phyloP scores from a whole-genome alignment of 2,797 vertebrate species.

The Novumbra hubbsi region DNA sequence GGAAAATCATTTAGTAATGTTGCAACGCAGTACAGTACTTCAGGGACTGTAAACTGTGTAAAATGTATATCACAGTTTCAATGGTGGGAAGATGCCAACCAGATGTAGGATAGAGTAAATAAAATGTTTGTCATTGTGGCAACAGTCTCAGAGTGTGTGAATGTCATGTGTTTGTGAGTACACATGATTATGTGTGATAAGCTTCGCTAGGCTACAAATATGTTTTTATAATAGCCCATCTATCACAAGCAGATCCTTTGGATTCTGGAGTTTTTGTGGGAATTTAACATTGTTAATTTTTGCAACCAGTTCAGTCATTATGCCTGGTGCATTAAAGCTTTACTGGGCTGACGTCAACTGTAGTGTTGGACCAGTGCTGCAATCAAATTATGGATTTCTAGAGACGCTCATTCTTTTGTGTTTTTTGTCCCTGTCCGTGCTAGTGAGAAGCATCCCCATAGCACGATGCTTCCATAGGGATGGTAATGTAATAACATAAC shows the following conservation, averaged over 20 bases:
- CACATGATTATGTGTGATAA: not conserved
- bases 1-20: constrained; percentile 41
- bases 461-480: too few relatives aligned
- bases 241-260: constrained; percentile 33
- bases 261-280: constrained; percentile 38
- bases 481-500: too few relatives aligned
- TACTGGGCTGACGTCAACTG: constrained; percentile 11
- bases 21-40: constrained; percentile 38
- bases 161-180: not conserved
- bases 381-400: constrained; percentile 39
- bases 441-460: too few relatives aligned
- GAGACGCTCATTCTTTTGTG: constrained; percentile 33
- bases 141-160: constrained; percentile 3
- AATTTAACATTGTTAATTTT: constrained; percentile 37
- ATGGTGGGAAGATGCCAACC: constrained; percentile 49
- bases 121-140: constrained; percentile 31
- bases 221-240: constrained; percentile 38
- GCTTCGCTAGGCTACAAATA: constrained; percentile 42
- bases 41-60: constrained; percentile 51
- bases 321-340: constrained; percentile 15
- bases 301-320: constrained; percentile 22
- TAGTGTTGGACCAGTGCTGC: constrained; percentile 23
- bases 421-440: not conserved
- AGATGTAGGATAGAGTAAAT: constrained; percentile 57
- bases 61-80: constrained; percentile 50